These are phyloP conservation scores for Hemicentrotus pulcherrimus DNA, from an alignment of 35 echinoderm and acorn worm genomes.

Conservation along the genomic window DNA sequence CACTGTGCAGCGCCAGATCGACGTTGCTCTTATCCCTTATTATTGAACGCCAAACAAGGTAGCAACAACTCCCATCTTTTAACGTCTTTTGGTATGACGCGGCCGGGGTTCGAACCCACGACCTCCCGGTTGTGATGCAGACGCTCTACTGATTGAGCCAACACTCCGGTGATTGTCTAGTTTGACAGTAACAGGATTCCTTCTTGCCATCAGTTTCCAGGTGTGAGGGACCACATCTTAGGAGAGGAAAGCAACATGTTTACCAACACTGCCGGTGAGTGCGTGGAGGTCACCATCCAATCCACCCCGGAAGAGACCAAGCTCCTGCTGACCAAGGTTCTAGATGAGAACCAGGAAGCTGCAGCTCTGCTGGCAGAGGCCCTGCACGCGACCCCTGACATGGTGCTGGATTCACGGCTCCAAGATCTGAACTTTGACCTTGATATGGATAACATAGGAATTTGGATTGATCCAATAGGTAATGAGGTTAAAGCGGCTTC, in stretches of 20 bases:
- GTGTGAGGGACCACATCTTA: conserved; percentile 68
- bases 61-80: no score
- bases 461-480: conserved; percentile 99
- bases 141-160: no score
- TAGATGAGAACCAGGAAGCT: conserved; percentile 68
- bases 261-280: conserved; percentile 92
- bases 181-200: no score
- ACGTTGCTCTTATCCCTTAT: no score
- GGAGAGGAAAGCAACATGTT: conserved; percentile 98
- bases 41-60: no score
- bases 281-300: conserved; percentile 75
- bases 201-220: conserved; percentile 33
- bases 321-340: conserved; percentile 74
- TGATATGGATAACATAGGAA: conserved; percentile 75
- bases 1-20: no score
- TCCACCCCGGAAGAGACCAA: conserved; percentile 58
- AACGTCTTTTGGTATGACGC: no score
- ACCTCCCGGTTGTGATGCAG: no score
- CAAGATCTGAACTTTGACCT: conserved; percentile 62
- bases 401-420: conserved; percentile 44
- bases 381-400: conserved; percentile 55
- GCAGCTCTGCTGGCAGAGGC: conserved; percentile 70
- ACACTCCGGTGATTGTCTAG: no score
- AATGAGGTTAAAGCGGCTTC: neutral
- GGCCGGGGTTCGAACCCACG: no score